phyloP scores from a whole-genome alignment of 2,888 invertebrate genomes.

The Mongoloraphidia duomilia region DNA sequence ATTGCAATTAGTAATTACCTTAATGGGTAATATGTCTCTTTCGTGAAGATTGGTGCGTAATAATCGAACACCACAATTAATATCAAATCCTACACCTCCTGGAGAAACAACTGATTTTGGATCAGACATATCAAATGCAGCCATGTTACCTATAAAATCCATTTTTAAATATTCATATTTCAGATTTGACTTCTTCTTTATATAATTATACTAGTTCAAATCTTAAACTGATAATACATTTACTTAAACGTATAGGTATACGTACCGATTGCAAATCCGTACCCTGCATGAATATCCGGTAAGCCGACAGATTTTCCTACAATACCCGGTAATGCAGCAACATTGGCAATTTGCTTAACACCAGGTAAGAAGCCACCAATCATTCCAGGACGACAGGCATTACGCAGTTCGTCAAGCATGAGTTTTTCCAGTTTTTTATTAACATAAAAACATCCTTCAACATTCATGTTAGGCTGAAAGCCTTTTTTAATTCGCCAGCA shows the following conservation, averaged over 20 bases:
- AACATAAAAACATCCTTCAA: slow-evolving; percentile 95
- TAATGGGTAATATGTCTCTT: slow-evolving; percentile 83
- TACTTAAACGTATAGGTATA: background rate
- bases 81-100: slow-evolving; percentile 98
- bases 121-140: slow-evolving; percentile 91
- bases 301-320: slow-evolving; percentile 86
- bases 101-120: slow-evolving; percentile 90
- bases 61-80: slow-evolving; percentile 94
- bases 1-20: slow-evolving; percentile 44
- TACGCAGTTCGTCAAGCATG: slow-evolving; percentile 92
- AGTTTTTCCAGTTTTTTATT: slow-evolving; percentile 81
- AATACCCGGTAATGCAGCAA: slow-evolving; percentile 95
- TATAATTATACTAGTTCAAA: background rate
- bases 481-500: slow-evolving; percentile 95
- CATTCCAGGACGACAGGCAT: slow-evolving; percentile 77
- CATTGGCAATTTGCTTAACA: slow-evolving; percentile 98
- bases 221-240: slow-evolving; percentile 1
- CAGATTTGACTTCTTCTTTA: background rate
- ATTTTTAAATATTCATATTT: slow-evolving; percentile 1
- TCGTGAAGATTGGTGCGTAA: slow-evolving; percentile 88
- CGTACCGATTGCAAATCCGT: slow-evolving; percentile 95
- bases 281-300: slow-evolving; percentile 96
- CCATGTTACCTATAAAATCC: slow-evolving; percentile 72
- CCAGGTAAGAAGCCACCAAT: slow-evolving; percentile 96
- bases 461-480: slow-evolving; percentile 99